Evolutionary conservation across 2,888 invertebrate species (phyloP).

Genomic region (Arrhopalites spinosus): DNA sequence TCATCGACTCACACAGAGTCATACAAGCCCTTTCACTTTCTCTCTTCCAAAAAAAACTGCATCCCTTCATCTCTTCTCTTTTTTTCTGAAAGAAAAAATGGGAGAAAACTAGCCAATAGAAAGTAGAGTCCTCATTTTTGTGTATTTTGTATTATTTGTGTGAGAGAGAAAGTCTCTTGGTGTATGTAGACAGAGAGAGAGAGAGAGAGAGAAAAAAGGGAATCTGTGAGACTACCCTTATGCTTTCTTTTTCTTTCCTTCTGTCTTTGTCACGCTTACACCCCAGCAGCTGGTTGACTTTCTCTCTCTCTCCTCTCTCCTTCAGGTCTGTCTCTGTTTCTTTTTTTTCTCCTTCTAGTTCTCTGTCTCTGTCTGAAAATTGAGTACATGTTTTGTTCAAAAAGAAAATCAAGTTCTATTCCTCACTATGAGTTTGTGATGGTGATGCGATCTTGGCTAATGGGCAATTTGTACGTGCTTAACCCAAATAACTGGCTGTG

Average conservation of each 20-base stretch:
- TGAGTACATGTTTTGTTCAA: background rate
- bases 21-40: constrained; percentile 1
- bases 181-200: background rate
- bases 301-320: background rate
- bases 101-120: constrained; percentile 7
- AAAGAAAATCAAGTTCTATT: constrained; percentile 9
- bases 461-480: constrained; percentile 53
- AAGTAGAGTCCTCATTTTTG: background rate
- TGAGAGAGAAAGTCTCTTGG: too few species aligned
- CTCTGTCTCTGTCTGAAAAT: background rate
- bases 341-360: background rate
- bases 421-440: constrained; percentile 15
- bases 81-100: constrained; percentile 13
- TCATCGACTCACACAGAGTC: constrained; percentile 7
- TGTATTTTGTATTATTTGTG: background rate
- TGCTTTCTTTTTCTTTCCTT: constrained; percentile 1
- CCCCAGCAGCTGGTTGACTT: background rate
- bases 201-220: background rate
- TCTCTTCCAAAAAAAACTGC: background rate
- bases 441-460: constrained; percentile 43
- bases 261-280: background rate
- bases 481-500: constrained; percentile 51
- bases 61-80: constrained; percentile 3
- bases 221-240: background rate
- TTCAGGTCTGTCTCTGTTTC: background rate